phyloP scores from a whole-genome alignment of 64 coral and sea anemone genomes.

The Acropora tenuis region DNA sequence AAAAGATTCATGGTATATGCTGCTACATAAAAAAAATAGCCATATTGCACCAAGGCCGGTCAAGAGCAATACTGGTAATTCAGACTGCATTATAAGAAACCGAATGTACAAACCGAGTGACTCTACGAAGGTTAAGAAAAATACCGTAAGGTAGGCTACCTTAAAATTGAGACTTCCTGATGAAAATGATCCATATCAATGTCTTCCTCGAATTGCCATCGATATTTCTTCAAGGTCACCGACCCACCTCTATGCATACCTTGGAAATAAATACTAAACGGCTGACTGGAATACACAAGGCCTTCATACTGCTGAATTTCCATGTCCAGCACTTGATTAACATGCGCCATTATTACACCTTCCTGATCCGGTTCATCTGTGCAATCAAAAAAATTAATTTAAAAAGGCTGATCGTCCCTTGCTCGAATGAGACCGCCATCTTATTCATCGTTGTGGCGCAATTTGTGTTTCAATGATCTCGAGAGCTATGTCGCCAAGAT shows the following conservation, averaged over 20 bases:
- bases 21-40: too few species aligned
- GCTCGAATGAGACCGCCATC: too few species aligned
- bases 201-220: slow-evolving; percentile 12
- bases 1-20: too few species aligned
- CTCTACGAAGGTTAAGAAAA: neutral
- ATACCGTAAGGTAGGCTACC: slow-evolving; percentile 20
- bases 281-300: slow-evolving; percentile 41
- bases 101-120: too few species aligned
- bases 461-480: too few species aligned
- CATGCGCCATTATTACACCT: slow-evolving; percentile 25
- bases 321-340: slow-evolving; percentile 29
- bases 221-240: slow-evolving; percentile 86
- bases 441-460: too few species aligned
- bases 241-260: slow-evolving; percentile 28
- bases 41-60: too few species aligned
- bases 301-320: slow-evolving; percentile 66
- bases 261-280: slow-evolving; percentile 64
- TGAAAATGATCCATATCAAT: slow-evolving; percentile 38
- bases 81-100: too few species aligned
- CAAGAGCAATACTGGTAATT: too few species aligned
- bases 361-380: neutral
- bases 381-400: neutral
- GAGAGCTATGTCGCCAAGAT: too few species aligned
- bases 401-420: too few species aligned
- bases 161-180: slow-evolving; percentile 66